Evolutionary conservation across 37 sponge, comb jelly and placozoan genomes (phyloP), one percentile per base, ranked within the genome.

Genomic region (Eunapius fragilis): DNA sequence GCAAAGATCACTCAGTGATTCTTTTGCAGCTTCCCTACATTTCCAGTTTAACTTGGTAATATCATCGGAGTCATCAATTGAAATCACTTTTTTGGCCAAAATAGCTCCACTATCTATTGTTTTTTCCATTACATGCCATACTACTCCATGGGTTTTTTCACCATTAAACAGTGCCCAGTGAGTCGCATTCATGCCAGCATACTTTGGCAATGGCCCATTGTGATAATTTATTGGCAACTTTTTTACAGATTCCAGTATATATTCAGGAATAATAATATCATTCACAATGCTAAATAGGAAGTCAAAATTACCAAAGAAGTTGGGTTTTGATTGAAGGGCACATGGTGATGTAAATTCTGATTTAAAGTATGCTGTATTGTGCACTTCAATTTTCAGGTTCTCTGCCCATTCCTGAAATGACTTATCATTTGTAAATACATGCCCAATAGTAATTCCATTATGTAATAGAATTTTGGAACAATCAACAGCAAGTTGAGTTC

Each of bases 191-290:
- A 33, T 34, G 25, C 76, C 76, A 33, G 76, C 76, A 75, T 75
- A 75, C 37, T 75, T 75, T 33, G 76, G 76, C 7, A 75, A 33
- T 33, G 76, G 76, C 35, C 76, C 76, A 75, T 75, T 75, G 76
- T 75, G 76, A 32, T 75, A 75, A 75, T 75, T 75, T 25, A 75
- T 75, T 25, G 76, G 11, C 6, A 3, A 31, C 31, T 35, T 75
- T 6, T 33, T 27, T 25, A 75, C 35, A 25, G 31, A 25, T 27
- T 32, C 7, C 25, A 75, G 76, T 32, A 75, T 13, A 33, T 12
- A 35, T 24, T 31, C 33, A 13, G 76, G 32, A 27, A 75, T 33
- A 5, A 33, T 75, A 22, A 75, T 35, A 75, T 75, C 76, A 34
- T 75, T 75, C 36, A 34, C 76, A 75, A 75, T 75, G 76, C 76